These are phyloP conservation scores for Amia ocellicauda DNA, from an alignment of 2,113 vertebrate genomes.

Conservation along the genomic window DNA sequence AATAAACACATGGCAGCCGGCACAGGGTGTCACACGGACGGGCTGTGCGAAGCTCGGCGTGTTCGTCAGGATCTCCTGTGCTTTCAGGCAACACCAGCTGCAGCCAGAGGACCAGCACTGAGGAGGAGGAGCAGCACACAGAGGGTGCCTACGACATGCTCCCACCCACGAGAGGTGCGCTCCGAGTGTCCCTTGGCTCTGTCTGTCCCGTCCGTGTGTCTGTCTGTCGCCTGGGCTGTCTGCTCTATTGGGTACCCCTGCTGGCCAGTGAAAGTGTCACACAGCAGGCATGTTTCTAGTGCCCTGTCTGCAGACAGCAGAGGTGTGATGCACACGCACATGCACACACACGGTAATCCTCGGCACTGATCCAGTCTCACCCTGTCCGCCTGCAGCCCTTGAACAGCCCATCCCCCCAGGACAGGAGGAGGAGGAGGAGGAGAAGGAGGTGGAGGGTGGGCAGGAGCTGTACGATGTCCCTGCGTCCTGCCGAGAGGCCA, in stretches of 20 bases:
- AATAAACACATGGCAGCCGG: too few relatives aligned
- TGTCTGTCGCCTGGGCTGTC: neutral
- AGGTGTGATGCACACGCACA: neutral
- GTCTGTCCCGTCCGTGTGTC: too few relatives aligned
- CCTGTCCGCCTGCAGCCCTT: neutral
- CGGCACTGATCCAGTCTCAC: neutral
- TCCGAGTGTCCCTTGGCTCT: too few relatives aligned
- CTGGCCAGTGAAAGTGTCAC: neutral
- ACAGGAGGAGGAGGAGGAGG: neutral
- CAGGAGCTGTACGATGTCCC: slow-evolving; percentile 54
- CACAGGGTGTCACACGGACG: too few relatives aligned
- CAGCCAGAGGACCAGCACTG: neutral
- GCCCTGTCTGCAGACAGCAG: neutral
- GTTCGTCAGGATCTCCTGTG: too few relatives aligned
- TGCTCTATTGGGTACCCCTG: neutral
- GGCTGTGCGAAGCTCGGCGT: too few relatives aligned
- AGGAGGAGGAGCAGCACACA: neutral
- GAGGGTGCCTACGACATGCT: slow-evolving; percentile 26
- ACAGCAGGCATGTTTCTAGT: too few relatives aligned
- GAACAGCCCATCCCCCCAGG: too few relatives aligned
- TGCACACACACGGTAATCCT: neutral
- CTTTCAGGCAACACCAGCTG: neutral
- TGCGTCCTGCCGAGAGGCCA: slow-evolving; percentile 22
- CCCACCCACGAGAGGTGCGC: too few relatives aligned
- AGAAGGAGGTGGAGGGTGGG: slow-evolving; percentile 25